A percentile compares a stretch with the other conserved stretches of the same genome.
Evolutionary conservation across 1,140 invertebrate species (phyloP).

Genomic region (Hylaeus volcanicus): DNA sequence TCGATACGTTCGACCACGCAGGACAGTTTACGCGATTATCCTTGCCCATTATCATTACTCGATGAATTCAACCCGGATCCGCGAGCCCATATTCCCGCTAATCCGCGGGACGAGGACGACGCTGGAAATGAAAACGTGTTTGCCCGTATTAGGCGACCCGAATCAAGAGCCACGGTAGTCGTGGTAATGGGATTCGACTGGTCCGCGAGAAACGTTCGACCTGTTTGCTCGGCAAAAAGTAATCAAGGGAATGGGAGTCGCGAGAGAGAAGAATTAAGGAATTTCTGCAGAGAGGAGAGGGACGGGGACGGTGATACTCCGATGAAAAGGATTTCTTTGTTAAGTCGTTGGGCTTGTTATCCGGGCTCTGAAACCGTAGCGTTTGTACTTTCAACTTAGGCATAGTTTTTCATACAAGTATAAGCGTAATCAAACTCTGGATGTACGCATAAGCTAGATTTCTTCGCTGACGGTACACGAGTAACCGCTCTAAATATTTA

Average conservation of each 20-base stretch:
- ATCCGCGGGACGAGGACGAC: constrained; percentile 26
- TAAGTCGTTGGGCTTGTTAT: no score
- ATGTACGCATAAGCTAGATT: no score
- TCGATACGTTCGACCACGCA: constrained; percentile 22
- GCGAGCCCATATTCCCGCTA: constrained; percentile 27
- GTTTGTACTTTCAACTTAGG: no score
- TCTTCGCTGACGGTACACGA: no score
- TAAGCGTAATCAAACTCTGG: no score
- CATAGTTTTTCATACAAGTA: no score
- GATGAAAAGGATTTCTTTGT: no score
- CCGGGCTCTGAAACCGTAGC: no score
- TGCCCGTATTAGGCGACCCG: constrained; percentile 25
- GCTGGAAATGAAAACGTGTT: constrained; percentile 39
- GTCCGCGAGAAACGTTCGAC: constrained; percentile 8
- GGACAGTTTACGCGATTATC: constrained; percentile 33
- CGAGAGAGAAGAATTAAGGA: not conserved
- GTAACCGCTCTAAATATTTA: no score
- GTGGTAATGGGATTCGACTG: not conserved
- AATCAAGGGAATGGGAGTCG: not conserved
- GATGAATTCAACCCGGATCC: constrained; percentile 24
- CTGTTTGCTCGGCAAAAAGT: not conserved
- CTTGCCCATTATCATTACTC: constrained; percentile 44
- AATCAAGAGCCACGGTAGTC: not conserved
- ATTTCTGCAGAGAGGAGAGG: not conserved
- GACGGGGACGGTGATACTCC: no score